These are phyloP conservation scores for Excalfactoria chinensis DNA, from an alignment of 2,113 vertebrate genomes.

Conservation along the genomic window DNA sequence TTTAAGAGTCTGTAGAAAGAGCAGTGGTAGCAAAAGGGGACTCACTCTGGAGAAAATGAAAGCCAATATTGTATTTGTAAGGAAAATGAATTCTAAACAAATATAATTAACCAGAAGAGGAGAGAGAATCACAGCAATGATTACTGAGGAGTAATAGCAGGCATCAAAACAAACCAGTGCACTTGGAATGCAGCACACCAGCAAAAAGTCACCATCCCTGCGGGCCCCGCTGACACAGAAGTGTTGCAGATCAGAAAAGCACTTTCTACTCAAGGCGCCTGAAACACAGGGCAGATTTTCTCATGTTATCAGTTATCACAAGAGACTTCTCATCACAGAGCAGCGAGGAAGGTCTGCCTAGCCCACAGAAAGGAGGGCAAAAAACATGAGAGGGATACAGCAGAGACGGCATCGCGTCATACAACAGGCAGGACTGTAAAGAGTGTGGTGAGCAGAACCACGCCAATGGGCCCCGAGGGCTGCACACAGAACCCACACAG, in stretches of 20 bases:
- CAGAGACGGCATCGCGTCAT: accelerated
- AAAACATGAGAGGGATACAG: background rate
- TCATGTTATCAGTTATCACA: accelerated
- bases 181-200: background rate
- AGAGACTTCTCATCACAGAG: background rate
- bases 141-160: background rate
- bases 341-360: background rate
- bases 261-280: background rate
- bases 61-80: background rate
- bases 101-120: background rate
- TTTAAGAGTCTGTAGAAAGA: background rate
- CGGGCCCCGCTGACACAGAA: background rate
- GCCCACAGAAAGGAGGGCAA: background rate
- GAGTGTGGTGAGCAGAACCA: background rate
- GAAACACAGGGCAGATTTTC: background rate
- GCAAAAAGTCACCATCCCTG: background rate
- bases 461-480: background rate
- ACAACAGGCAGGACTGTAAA: background rate
- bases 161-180: background rate
- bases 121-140: background rate
- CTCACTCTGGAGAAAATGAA: background rate
- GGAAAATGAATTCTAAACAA: background rate
- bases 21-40: background rate
- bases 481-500: too few relatives aligned
- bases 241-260: background rate